A percentile compares a stretch with the other conserved stretches of the same genome.
These are phyloP conservation scores for Blennius ocellaris DNA, from an alignment of 2,113 vertebrate genomes.

Conservation along the genomic window DNA sequence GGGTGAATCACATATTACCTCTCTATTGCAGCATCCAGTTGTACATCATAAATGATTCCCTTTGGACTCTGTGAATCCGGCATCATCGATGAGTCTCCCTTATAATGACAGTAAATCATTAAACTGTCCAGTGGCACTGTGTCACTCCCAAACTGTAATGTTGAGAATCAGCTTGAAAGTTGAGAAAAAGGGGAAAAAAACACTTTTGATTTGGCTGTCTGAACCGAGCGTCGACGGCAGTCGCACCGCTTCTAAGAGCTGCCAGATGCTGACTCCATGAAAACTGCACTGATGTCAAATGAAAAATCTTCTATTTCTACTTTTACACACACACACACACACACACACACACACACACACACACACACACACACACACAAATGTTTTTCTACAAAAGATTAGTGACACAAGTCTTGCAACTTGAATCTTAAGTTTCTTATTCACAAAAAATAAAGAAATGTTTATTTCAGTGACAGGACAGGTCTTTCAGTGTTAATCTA, in stretches of 20 bases:
- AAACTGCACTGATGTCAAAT: slow-evolving; percentile 30
- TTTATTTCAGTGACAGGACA: too few relatives aligned
- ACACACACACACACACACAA: too few relatives aligned
- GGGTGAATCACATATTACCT: background rate
- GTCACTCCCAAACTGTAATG: slow-evolving; percentile 35
- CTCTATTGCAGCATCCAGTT: slow-evolving; percentile 9
- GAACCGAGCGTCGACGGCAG: slow-evolving; percentile 37
- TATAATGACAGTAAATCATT: slow-evolving; percentile 42
- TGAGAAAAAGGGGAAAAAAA: slow-evolving; percentile 21
- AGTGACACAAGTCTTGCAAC: too few relatives aligned
- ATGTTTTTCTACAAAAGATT: too few relatives aligned
- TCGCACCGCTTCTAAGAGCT: slow-evolving; percentile 34
- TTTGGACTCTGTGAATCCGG: background rate
- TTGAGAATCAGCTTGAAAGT: slow-evolving; percentile 27
- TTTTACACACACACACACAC: background rate
- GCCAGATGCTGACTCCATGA: slow-evolving; percentile 33
- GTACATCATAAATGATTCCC: background rate
- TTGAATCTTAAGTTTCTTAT: too few relatives aligned
- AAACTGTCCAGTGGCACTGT: slow-evolving; percentile 18
- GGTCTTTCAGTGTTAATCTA: too few relatives aligned
- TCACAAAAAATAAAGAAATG: too few relatives aligned
- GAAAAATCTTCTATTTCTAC: slow-evolving; percentile 19
- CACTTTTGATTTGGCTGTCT: slow-evolving; percentile 45
- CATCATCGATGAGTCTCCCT: slow-evolving; percentile 22
- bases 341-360: too few relatives aligned